Percentiles rank a stretch among this genome's conserved stretches.
Conservation (phyloP, 1,140 invertebrate genomes). For the Oedothorax gibbosus region DNA sequence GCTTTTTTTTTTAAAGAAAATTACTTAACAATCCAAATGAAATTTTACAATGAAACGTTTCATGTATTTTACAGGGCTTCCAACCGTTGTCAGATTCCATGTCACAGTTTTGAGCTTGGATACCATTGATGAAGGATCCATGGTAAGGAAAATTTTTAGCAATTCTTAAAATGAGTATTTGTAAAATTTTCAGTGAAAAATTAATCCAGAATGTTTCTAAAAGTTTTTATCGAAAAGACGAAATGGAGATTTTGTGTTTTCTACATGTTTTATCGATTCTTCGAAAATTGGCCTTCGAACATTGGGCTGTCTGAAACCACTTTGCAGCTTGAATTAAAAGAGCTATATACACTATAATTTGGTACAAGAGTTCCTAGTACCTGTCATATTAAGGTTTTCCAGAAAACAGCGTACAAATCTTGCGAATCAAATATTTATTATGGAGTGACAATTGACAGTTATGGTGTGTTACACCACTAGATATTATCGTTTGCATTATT, state of each 20-base stretch:
- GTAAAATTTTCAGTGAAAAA: not conserved
- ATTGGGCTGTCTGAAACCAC: no score
- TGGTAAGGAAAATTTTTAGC: conserved; percentile 73
- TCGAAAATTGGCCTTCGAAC: no score
- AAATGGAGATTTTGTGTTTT: not conserved
- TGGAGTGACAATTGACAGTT: no score
- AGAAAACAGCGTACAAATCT: no score
- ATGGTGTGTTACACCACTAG: no score
- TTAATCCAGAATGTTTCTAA: not conserved
- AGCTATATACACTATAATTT: no score
- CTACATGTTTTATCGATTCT: not conserved
- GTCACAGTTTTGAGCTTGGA: conserved; percentile 93
- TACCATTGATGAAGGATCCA: conserved; percentile 91
- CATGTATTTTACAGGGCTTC: conserved; percentile 72
- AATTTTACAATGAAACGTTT: not conserved
- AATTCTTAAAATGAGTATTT: not conserved
- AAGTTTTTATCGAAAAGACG: not conserved
- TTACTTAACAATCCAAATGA: not conserved
- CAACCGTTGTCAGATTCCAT: conserved; percentile 88
- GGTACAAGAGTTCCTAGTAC: no score
- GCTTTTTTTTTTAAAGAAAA: not conserved
- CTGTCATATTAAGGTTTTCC: no score
- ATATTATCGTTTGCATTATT: no score
- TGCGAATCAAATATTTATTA: no score
- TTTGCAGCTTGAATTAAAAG: no score